A percentile compares a stretch with the other conserved stretches of the same genome.
Conservation (phyloP, 2,113 vertebrate species). For the Archilochus colubris region DNA sequence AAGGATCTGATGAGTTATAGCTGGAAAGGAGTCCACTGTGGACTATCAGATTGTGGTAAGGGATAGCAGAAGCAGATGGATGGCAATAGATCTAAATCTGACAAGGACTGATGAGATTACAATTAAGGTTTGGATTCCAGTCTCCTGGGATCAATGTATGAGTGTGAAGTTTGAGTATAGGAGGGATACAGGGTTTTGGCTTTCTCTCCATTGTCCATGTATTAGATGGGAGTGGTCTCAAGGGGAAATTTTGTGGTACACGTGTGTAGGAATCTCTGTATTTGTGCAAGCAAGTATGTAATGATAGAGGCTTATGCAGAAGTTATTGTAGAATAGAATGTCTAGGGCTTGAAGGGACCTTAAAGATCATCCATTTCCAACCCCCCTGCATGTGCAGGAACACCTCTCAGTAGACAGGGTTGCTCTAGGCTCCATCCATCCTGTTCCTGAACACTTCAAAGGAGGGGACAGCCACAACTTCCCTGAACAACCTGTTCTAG, state of each 20-base stretch:
- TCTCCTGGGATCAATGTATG: neutral
- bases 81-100: neutral
- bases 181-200: neutral
- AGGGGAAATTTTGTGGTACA: neutral
- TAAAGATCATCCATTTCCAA: no score
- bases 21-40: neutral
- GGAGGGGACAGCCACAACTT: no score
- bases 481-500: no score
- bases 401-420: no score
- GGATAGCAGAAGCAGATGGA: neutral
- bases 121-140: neutral
- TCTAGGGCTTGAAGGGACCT: no score
- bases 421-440: no score
- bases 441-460: no score
- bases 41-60: neutral
- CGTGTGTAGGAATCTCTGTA: neutral
- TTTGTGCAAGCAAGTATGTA: neutral
- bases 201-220: accelerated
- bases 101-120: neutral
- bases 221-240: neutral
- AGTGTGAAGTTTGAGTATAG: neutral
- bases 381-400: no score
- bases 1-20: neutral
- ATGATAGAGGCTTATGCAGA: neutral
- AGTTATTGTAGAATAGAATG: neutral